phyloP scores from a whole-genome alignment of 2,888 invertebrate genomes.

The Eupsilia transversa region DNA sequence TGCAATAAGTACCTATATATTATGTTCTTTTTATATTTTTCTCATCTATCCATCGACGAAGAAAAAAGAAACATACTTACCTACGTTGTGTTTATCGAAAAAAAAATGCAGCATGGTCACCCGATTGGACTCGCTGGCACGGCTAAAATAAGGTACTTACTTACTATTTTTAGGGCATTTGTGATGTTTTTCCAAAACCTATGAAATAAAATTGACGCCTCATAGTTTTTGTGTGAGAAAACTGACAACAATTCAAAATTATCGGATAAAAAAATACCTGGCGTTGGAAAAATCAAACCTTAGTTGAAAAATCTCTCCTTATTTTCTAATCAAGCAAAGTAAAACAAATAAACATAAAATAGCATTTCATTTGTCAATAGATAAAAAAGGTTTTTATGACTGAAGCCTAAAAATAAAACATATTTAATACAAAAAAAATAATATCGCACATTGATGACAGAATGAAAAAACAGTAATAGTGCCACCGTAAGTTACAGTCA shows the following conservation, averaged over 20 bases:
- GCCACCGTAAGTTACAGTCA: neutral
- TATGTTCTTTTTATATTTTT: slow-evolving; percentile 1
- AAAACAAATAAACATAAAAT: neutral
- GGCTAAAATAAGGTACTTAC: neutral
- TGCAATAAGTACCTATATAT: neutral
- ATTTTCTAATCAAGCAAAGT: neutral
- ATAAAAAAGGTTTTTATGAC: neutral
- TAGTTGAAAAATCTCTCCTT: too few species aligned
- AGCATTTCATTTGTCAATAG: neutral
- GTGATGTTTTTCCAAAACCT: neutral
- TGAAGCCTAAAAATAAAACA: neutral
- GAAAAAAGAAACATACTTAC: neutral
- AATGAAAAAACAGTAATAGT: neutral
- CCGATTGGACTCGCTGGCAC: neutral
- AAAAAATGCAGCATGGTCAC: slow-evolving; percentile 15
- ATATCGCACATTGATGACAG: neutral
- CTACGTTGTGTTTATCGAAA: neutral
- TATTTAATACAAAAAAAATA: neutral
- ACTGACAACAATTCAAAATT: neutral
- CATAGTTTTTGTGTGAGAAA: too few species aligned
- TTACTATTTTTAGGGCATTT: neutral
- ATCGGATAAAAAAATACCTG: neutral
- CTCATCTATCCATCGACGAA: neutral
- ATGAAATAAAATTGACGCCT: neutral
- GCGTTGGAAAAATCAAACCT: neutral